Base-by-base conservation (phyloP, 2,797 vertebrate genomes). In the Aphelocoma californica region DNA sequence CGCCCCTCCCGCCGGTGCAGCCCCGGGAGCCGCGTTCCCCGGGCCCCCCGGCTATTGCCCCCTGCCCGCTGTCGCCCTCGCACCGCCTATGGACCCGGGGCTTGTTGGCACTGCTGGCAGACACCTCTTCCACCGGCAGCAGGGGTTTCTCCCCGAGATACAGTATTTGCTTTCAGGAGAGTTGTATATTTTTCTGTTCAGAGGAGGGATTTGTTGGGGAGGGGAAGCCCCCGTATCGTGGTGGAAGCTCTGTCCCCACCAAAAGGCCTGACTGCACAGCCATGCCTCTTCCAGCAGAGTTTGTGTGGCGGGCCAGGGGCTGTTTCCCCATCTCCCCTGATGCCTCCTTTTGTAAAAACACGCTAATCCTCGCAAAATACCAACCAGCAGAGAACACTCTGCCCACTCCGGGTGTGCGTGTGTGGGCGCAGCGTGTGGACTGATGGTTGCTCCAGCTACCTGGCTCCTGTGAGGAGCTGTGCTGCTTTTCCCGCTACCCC, bases 361-460 rank as follows among this genome's bases (percentile, higher is more conserved):
- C 2, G 0, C n/a, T 32, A 66, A 53, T 57, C 70, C 25, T 50
- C 6, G 2, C 54, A 34, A 58, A 86, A 81, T 6, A 53, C 9
- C 38, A 44, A 6, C 34, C 56, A 7, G 34, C 66, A 47, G 61
- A 91, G 64, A 56, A 58, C 65, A n/a, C n/a, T 38, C 25, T 81
- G 79, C 81, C 58, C 67, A 14, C 64, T 2, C 4, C 0, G 4
- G 14, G 13, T 13, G 31, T 32, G 21, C 0, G 0, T 42, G 19
- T 20, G 56, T 32, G 86, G 67, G 31, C 3, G 3, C 77, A 65
- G 44, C 4, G 0, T 7, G 36, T 42, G 84, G 58, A 77, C 36
- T 74, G 92, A 34, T 47, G 48, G 32, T 23, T 72, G 50, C 26
- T 72, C 15, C 70, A 65, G 81, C n/a, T 86, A 29, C 70, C 57